Conservation (phyloP, 2,113 vertebrate genomes). For the Rhagologus leucostigma region DNA sequence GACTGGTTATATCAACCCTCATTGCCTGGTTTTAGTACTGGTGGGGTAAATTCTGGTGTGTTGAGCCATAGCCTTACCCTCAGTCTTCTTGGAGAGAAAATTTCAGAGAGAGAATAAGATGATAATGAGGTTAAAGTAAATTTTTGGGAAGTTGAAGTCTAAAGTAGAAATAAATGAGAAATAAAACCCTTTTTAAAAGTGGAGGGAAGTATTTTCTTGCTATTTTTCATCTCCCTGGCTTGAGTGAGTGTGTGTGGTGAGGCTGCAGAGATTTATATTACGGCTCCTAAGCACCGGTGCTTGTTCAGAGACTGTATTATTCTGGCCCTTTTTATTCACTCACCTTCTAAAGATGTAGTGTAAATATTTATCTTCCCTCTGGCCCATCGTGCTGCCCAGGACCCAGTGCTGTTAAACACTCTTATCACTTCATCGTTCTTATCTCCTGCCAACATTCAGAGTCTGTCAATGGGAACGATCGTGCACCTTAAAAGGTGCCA, state of each 20-base stretch:
- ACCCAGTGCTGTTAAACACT: constrained; percentile 22
- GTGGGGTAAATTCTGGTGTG: not conserved
- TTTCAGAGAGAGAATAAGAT: not conserved
- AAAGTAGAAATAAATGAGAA: constrained; percentile 57
- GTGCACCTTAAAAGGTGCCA: not conserved
- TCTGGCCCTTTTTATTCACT: constrained; percentile 42
- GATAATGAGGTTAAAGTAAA: constrained; percentile 39
- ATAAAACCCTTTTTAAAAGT: constrained; percentile 51
- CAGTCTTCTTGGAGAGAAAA: not conserved
- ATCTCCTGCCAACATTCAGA: constrained; percentile 12
- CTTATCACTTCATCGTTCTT: constrained; percentile 50
- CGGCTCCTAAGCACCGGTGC: constrained; percentile 12
- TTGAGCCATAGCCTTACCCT: not conserved
- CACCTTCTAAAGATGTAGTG: constrained; percentile 31
- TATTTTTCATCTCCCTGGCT: constrained; percentile 60
- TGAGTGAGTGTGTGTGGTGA: constrained; percentile 6
- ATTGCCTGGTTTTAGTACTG: not conserved
- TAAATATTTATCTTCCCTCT: constrained; percentile 59
- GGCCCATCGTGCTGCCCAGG: not conserved
- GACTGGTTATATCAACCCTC: not conserved
- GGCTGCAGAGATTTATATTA: constrained; percentile 51
- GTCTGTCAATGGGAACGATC: not conserved
- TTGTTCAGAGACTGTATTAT: constrained; percentile 38
- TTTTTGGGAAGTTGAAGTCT: constrained; percentile 17
- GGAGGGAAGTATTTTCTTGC: constrained; percentile 46